Evolutionary conservation across 2,797 vertebrate species (phyloP), one percentile per base, ranked within the genome.

Genomic region (Peromyscus nudipes): DNA sequence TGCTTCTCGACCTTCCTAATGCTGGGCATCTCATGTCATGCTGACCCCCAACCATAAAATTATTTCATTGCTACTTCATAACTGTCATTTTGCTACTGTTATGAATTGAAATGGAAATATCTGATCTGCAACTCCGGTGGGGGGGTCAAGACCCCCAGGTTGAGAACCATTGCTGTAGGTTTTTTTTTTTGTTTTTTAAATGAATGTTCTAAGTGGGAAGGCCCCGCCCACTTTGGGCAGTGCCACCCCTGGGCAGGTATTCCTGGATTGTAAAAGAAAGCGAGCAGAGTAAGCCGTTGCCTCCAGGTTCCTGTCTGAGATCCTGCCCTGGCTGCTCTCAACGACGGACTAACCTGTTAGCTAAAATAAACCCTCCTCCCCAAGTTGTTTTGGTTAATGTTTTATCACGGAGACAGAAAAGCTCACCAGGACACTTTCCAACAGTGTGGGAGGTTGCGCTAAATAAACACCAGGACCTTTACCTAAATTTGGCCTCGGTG

Each of bases 401-500:
- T 86, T 86, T 69, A 69, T 86, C 64, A 67, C 31, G 27, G 43
- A 1, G 21, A 69, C 64, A 86, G 46, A 86, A 86, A 86, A 16
- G 31, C 83, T 3, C 86, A n/a, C 83, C n/a, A 64, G 83, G 43
- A 86, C 83, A 67, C 67, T 90, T 64, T 29, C 67, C 81, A 64
- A 55, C 77, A 80, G 73, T 29, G n/a, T 67, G 46, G 83, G 83
- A 95, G 82, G 57, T 55, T 25, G n/a, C 10, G 14, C 64, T 69
- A 91, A 94, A 83, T 40, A 75, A 80, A 86, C 34, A 62, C 46
- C 46, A 71, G 52, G 40, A 27, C 43, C 40, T 88, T 92, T 90
- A 17, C 52, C 77, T 49, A 77, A 55, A 71, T 46, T 25, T 85
- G 64, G 65, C 25, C 21, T 90, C 31, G 12, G n/a, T 64, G 65